phyloP scores from a whole-genome alignment of 1,140 invertebrate genomes.

The Eupristina koningsbergeri region DNA sequence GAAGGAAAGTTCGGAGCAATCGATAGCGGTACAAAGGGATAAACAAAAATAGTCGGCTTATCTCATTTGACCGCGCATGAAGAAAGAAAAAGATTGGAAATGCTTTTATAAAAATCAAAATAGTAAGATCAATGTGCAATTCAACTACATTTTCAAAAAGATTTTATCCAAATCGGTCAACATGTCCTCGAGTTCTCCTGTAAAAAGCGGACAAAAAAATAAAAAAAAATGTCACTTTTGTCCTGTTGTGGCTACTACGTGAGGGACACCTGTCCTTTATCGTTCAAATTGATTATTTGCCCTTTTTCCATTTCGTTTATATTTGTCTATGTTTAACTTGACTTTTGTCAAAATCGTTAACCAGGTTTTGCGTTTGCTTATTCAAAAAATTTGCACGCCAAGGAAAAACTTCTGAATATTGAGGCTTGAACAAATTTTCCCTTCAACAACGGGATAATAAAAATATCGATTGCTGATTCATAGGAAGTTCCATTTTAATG shows the following conservation, averaged over 20 bases:
- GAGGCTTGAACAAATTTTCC: neutral
- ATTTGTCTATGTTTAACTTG: conserved; percentile 2
- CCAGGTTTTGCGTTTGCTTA: neutral
- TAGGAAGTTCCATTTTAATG: neutral
- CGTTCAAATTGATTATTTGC: neutral
- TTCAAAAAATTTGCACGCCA: neutral
- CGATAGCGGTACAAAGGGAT: neutral
- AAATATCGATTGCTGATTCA: conserved; percentile 13
- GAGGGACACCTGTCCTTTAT: conserved; percentile 27
- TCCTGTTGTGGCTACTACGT: neutral
- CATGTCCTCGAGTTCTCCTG: too few species aligned
- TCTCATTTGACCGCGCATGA: neutral
- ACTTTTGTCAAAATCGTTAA: neutral
- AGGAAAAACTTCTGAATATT: neutral
- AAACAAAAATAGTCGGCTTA: neutral
- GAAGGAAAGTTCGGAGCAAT: neutral
- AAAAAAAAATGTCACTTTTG: neutral
- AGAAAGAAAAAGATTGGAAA: conserved; percentile 1
- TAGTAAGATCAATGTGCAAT: neutral
- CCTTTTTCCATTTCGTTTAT: neutral
- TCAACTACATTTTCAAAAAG: neutral
- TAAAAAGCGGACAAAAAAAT: neutral
- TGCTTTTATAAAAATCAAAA: neutral
- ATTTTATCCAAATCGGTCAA: neutral
- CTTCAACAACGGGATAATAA: neutral